Evolutionary conservation across 2,888 invertebrate species (phyloP).

Genomic region (Bruchidius siliquastri): DNA sequence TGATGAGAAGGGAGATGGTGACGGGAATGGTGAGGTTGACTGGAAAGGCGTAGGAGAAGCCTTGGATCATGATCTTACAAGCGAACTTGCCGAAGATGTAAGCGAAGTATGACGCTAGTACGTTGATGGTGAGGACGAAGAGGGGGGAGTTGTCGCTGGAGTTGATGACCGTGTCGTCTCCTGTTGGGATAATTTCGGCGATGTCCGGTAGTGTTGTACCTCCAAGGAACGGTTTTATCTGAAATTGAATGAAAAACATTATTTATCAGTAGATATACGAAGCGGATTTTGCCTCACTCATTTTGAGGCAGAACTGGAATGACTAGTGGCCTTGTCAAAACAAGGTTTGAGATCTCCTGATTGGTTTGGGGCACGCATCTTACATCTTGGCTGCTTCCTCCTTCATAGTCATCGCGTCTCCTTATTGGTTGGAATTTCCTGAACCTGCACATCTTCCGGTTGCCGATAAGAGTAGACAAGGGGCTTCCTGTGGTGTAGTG

Average conservation of each 20-base stretch:
- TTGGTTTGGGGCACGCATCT: no score
- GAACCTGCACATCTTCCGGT: no score
- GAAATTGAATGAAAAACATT: constrained; percentile 17
- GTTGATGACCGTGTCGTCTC: constrained; percentile 68
- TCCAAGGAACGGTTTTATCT: constrained; percentile 59
- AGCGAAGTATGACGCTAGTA: constrained; percentile 78
- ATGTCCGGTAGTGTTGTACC: constrained; percentile 66
- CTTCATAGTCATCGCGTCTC: no score
- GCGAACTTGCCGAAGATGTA: constrained; percentile 94
- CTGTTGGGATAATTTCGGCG: constrained; percentile 69
- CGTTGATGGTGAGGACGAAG: constrained; percentile 75
- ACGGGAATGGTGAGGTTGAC: constrained; percentile 90
- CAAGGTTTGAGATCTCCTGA: no score
- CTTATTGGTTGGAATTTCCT: no score
- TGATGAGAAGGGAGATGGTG: constrained; percentile 79
- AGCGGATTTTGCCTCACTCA: no score
- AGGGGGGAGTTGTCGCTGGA: constrained; percentile 69
- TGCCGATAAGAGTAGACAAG: no score
- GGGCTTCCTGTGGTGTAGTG: no score
- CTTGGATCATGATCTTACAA: constrained; percentile 94
- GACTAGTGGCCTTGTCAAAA: no score
- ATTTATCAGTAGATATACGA: no score
- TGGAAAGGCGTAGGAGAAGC: constrained; percentile 95
- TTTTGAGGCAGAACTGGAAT: no score
- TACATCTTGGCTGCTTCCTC: no score